Evolutionary conservation across 2,797 vertebrate species (phyloP), one percentile per base, ranked within the genome.

Genomic region (Chaenodraco wilsoni): DNA sequence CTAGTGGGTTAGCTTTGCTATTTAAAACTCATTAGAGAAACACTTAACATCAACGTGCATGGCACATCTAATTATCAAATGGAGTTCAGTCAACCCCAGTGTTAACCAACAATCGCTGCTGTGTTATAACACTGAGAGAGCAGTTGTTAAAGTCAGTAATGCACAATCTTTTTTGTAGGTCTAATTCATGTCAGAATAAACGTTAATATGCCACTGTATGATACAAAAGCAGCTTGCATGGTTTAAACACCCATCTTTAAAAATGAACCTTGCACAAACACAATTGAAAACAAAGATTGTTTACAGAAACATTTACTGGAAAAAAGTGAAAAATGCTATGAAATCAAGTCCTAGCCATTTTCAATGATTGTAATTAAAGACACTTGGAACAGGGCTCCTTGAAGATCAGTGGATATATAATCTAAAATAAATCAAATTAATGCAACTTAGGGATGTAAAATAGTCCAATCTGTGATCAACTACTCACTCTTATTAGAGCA

Each of bases 51-150:
- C 60, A 61, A 59, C 61, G 73, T 74, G 67, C 65, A 72, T 66
- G 51, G 55, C 31, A 64, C 68, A 82, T 74, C 66, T 75, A 84
- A 84, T 84, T 45, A 73, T 74, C 58, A 86, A 66, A 59, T 69
- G 21, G 40, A 70, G 68, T 54, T 66, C 46, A 49, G 69, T 67
- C 51, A 79, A 55, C 67, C 33, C 44, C 33, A 56, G 48, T 9
- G 67, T 72, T 80, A 67, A 79, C 52, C 40, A 69, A 59, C 40
- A 61, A 78, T 69, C 60, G 65, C 27, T 61, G 51, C 63, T 65
- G 59, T 43, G 54, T 78, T 21, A 49, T 75, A 69, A 41, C 27
- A 66, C 7, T 57, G 48, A 45, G 21, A 37, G 48, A 45, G 17
- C 44, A 52, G 58, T 43, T 9, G 49, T 48, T 68, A 23, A 62